Conservation (phyloP, 2,888 invertebrate species). For the Aphodius sticticus region DNA sequence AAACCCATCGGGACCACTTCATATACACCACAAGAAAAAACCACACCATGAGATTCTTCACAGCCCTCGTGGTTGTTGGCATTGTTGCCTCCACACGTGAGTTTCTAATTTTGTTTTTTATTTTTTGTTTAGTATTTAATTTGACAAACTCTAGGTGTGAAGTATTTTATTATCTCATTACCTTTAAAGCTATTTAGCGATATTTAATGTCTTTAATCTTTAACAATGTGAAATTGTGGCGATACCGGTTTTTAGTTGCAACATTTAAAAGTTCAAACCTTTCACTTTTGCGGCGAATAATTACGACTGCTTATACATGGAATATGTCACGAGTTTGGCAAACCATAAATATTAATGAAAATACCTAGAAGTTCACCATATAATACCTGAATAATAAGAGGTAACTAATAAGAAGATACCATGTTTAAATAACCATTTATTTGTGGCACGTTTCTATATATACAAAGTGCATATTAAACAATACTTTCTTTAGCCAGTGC, state of each 20-base stretch:
- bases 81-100: conserved; percentile 48
- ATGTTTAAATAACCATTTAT: background rate
- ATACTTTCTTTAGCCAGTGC: too few species aligned
- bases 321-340: background rate
- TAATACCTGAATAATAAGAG: background rate
- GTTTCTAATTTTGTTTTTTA: conserved; percentile 41
- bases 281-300: conserved; percentile 39
- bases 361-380: background rate
- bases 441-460: background rate
- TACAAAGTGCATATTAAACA: too few species aligned
- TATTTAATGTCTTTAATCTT: too few species aligned
- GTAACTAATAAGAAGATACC: background rate
- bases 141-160: background rate
- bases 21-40: conserved; percentile 30
- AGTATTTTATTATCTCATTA: background rate
- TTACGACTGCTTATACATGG: background rate
- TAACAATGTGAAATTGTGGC: too few species aligned
- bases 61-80: conserved; percentile 43
- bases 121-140: conserved; percentile 28
- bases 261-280: conserved; percentile 38
- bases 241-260: conserved; percentile 24
- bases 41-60: conserved; percentile 47
- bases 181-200: too few species aligned
- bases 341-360: conserved; percentile 19
- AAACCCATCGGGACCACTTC: conserved; percentile 36